Percentiles rank a stretch among this genome's conserved stretches.
These are phyloP conservation scores for Larimichthys crocea DNA, from an alignment of 2,113 vertebrate species.

Conservation along the genomic window DNA sequence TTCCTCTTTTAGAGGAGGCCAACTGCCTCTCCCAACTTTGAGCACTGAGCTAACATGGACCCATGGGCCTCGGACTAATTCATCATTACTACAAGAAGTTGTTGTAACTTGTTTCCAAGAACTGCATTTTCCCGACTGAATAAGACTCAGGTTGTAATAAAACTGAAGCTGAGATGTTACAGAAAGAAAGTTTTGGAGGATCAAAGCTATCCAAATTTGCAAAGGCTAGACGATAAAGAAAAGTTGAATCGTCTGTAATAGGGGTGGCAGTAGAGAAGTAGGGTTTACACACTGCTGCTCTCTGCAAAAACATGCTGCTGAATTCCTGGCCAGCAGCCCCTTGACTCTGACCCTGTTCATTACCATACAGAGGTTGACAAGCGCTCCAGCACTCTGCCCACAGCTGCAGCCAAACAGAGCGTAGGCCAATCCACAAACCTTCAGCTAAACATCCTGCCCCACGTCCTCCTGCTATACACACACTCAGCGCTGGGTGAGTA, in stretches of 20 bases:
- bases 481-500: conserved; percentile 44
- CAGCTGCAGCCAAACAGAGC: conserved; percentile 57
- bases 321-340: conserved; percentile 62
- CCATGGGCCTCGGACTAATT: no score
- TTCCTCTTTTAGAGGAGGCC: background rate
- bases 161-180: conserved; percentile 8
- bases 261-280: conserved; percentile 15
- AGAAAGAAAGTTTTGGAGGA: conserved; percentile 6
- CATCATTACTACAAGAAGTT: no score
- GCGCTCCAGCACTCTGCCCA: conserved; percentile 50
- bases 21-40: background rate
- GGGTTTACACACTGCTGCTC: conserved; percentile 41
- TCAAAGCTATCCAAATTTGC: conserved; percentile 37
- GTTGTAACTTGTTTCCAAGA: background rate
- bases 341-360: conserved; percentile 59
- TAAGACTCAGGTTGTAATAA: background rate
- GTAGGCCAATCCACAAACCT: conserved; percentile 53
- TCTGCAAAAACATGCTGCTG: conserved; percentile 52
- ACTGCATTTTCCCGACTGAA: background rate
- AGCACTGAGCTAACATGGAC: background rate
- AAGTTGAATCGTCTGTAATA: conserved; percentile 11
- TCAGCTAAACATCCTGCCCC: conserved; percentile 62
- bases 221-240: conserved; percentile 32
- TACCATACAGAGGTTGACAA: conserved; percentile 63
- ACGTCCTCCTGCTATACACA: conserved; percentile 35